A percentile compares a stretch with the other conserved stretches of the same genome.
phyloP scores from a whole-genome alignment of 2,888 invertebrate species.

The Gonocerus acuteangulatus region DNA sequence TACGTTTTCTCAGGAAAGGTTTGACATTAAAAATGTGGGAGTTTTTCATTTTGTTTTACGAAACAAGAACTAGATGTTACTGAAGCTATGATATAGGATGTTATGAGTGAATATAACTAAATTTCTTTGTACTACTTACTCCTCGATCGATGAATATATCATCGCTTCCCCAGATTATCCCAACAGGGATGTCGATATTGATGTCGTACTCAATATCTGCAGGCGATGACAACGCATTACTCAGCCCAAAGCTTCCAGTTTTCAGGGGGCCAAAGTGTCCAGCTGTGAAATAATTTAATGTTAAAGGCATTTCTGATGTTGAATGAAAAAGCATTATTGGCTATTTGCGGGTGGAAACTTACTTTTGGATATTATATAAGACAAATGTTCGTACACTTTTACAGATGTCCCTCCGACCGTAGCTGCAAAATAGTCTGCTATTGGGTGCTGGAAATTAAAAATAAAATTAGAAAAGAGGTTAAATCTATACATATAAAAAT shows the following conservation, averaged over 20 bases:
- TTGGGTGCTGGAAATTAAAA: conserved; percentile 5
- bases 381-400: conserved; percentile 28
- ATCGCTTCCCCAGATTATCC: background rate
- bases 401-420: conserved; percentile 28
- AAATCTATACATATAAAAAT: too few species aligned
- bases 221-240: too few species aligned
- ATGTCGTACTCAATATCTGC: background rate
- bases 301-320: too few species aligned
- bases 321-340: background rate
- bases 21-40: too few species aligned
- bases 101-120: too few species aligned
- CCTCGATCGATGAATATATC: conserved; percentile 7
- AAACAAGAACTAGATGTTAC: too few species aligned
- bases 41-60: too few species aligned
- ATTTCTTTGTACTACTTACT: too few species aligned
- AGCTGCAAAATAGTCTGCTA: conserved; percentile 15
- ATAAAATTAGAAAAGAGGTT: too few species aligned
- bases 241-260: background rate
- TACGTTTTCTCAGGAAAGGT: too few species aligned
- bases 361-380: conserved; percentile 8
- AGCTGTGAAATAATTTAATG: background rate
- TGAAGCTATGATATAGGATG: too few species aligned
- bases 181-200: conserved; percentile 10
- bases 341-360: background rate
- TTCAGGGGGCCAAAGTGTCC: conserved; percentile 10